These are phyloP conservation scores for Nesoenas mayeri DNA, from an alignment of 2,113 vertebrate species.

Conservation along the genomic window DNA sequence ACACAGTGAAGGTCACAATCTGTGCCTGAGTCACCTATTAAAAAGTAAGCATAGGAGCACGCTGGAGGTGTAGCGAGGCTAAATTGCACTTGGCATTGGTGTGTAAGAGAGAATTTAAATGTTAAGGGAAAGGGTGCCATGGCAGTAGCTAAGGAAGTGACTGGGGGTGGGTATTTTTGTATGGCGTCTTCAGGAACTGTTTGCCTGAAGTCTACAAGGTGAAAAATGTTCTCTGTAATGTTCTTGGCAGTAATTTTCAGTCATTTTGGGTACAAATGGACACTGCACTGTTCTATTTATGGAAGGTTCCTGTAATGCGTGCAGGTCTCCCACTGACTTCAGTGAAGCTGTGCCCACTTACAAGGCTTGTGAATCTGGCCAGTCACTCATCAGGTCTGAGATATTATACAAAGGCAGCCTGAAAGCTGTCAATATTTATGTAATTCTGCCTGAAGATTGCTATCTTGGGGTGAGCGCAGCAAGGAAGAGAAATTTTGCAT, in stretches of 20 bases:
- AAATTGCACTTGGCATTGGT: neutral
- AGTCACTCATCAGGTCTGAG: neutral
- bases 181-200: neutral
- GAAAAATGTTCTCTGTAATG: slow-evolving; percentile 8
- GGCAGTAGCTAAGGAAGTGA: neutral
- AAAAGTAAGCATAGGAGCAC: neutral
- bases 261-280: slow-evolving; percentile 42
- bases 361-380: neutral
- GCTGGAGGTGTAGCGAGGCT: neutral
- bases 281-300: slow-evolving; percentile 25
- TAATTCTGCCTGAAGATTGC: neutral
- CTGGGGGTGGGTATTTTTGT: neutral
- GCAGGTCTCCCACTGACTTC: slow-evolving; percentile 10
- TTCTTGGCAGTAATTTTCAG: slow-evolving; percentile 13
- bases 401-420: neutral
- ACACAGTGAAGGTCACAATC: neutral
- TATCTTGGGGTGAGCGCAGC: neutral
- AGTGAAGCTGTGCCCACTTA: slow-evolving; percentile 16
- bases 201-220: neutral
- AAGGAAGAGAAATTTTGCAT: slow-evolving; percentile 55
- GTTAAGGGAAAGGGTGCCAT: neutral
- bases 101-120: neutral
- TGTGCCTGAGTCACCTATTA: neutral
- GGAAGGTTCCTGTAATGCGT: slow-evolving; percentile 2
- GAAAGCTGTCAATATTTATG: slow-evolving; percentile 1